These are phyloP conservation scores for Achroia grisella DNA, from an alignment of 1,140 invertebrate species.

Conservation along the genomic window DNA sequence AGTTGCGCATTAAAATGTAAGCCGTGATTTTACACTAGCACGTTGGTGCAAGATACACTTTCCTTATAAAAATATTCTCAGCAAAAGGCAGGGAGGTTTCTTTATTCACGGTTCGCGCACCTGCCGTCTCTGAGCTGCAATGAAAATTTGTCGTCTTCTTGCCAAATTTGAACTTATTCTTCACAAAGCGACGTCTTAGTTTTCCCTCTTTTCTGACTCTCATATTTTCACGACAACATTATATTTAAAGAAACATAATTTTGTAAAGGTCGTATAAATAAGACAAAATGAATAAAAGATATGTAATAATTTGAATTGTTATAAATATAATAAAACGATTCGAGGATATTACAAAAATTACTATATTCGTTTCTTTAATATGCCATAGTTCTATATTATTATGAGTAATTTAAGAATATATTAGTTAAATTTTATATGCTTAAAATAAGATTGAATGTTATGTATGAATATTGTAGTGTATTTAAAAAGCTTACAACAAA, in stretches of 20 bases:
- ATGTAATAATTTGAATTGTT: too few species aligned
- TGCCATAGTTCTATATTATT: too few species aligned
- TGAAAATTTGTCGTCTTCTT: slow-evolving; percentile 53
- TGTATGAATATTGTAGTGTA: too few species aligned
- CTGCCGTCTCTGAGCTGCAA: slow-evolving; percentile 35
- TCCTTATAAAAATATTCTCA: slow-evolving; percentile 45
- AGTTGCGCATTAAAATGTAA: slow-evolving; percentile 17
- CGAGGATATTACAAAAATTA: too few species aligned
- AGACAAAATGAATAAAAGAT: too few species aligned
- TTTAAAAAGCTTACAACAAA: too few species aligned
- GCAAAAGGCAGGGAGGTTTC: slow-evolving; percentile 30
- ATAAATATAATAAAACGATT: too few species aligned
- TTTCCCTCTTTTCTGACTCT: slow-evolving; percentile 7
- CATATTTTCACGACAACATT: slow-evolving; percentile 24
- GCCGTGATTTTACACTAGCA: slow-evolving; percentile 21
- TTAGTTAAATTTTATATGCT: too few species aligned
- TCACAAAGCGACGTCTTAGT: slow-evolving; percentile 31
- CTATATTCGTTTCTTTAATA: too few species aligned
- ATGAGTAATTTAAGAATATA: too few species aligned
- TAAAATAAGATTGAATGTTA: too few species aligned
- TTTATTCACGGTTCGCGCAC: slow-evolving; percentile 46
- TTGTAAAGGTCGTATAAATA: too few species aligned
- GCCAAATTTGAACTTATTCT: slow-evolving; percentile 52
- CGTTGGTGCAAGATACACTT: slow-evolving; percentile 31
- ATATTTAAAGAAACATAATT: not conserved